Evolutionary conservation across 2,888 invertebrate species (phyloP), one percentile per base, ranked within the genome.

Genomic region (Volucella inanis): DNA sequence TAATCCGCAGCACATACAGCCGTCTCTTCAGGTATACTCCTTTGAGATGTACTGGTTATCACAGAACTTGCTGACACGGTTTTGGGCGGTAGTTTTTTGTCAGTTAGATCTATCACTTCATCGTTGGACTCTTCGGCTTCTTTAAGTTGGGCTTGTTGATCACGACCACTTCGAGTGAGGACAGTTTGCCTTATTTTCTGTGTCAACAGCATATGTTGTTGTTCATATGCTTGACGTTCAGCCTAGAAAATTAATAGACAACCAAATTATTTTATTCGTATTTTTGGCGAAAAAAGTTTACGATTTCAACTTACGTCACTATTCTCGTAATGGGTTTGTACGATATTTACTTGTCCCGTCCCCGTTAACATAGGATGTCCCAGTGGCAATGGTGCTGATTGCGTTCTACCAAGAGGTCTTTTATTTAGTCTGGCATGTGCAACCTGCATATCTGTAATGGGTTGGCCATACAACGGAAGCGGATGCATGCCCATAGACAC

Each of bases 161-260:
- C 93, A 86, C 94, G 94, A 49, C 94, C 95, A 14, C 96, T 96
- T 62, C 97, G 94, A 50, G 97, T 97, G 88, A 98, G 91, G 12
- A 96, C 97, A 14, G 97, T 97, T 91, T 97, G 97, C 47, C 97
- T 94, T 88, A 98, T 96, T 92, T 97, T 97, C 93, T 97, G 95
- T 54, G 96, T 94, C 87, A 95, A 93, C 90, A 94, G 93, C 91
- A 94, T 94, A 89, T 95, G 95, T 82, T 94, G 94, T 87, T 91
- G 90, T 87, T 94, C 94, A 87, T 94, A 93, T 12, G 93, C 92
- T 87, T 94, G 94, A 70, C 93, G 93, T 88, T 93, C 93, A 65
- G 93, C 93, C 89, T 92, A 39, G 12, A 39, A 14, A 67, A 39
- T 3, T 43, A 38, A 38, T 52, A 45, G 0, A 52, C 61, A 64